phyloP scores from a whole-genome alignment of 2,797 vertebrate genomes.

The Morus bassanus region DNA sequence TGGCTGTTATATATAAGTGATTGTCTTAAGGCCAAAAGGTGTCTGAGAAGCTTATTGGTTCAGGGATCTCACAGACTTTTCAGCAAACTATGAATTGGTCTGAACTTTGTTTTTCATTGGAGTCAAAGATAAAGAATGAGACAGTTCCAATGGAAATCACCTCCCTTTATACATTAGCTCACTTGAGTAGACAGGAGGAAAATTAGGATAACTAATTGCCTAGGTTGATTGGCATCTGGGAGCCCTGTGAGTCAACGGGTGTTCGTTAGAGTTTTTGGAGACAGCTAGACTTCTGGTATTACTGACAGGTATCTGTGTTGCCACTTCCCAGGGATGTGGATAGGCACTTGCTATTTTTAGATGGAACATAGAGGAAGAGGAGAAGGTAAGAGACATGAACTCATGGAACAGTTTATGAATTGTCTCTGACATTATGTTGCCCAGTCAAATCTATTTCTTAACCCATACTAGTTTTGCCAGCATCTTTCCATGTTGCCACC shows the following conservation, averaged over 20 bases:
- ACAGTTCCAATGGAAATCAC: background rate
- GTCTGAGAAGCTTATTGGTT: background rate
- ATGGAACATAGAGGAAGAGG: background rate
- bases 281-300: background rate
- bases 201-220: background rate
- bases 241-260: background rate
- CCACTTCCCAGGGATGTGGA: background rate
- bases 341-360: background rate
- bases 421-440: conserved; percentile 4
- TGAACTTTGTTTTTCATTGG: background rate
- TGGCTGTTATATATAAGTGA: background rate
- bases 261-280: background rate
- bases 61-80: background rate
- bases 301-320: background rate
- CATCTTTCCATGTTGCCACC: conserved; percentile 10
- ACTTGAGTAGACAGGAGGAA: background rate
- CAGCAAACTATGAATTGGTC: background rate
- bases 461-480: background rate
- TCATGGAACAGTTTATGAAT: conserved; percentile 58
- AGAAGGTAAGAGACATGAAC: conserved; percentile 56
- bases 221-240: background rate
- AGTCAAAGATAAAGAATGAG: background rate
- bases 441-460: background rate
- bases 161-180: background rate
- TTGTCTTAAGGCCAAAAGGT: background rate